Evolutionary conservation across 2,797 vertebrate genomes (phyloP).

Genomic region (Pachyuromys duprasi): DNA sequence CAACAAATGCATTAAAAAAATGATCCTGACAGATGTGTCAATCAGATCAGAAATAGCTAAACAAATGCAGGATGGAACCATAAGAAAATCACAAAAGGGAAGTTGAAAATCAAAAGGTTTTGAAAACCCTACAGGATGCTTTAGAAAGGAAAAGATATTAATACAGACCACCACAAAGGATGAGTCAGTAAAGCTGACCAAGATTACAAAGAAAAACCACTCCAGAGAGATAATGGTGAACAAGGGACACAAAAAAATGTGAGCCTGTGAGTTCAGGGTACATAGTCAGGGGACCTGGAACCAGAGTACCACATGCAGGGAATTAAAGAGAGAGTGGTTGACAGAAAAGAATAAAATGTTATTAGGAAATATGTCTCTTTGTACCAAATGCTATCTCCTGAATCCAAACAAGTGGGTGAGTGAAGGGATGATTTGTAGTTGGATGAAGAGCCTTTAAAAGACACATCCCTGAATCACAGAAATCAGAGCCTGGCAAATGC

Average conservation of each 20-base stretch:
- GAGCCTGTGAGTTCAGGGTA: constrained; percentile 1
- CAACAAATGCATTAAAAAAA: constrained; percentile 57
- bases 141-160: constrained; percentile 71
- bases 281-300: constrained; percentile 39
- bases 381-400: constrained; percentile 76
- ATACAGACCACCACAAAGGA: constrained; percentile 67
- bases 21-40: constrained; percentile 69
- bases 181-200: constrained; percentile 39
- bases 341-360: constrained; percentile 75
- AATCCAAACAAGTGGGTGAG: constrained; percentile 77
- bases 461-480: constrained; percentile 67
- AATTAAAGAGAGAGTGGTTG: constrained; percentile 77
- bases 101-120: constrained; percentile 77
- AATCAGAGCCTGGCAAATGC: constrained; percentile 67
- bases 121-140: constrained; percentile 74
- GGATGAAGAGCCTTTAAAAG: constrained; percentile 77
- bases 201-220: constrained; percentile 75
- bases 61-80: constrained; percentile 71
- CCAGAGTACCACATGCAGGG: constrained; percentile 72
- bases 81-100: constrained; percentile 72
- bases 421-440: constrained; percentile 71
- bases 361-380: constrained; percentile 77
- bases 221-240: constrained; percentile 63
- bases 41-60: constrained; percentile 73
- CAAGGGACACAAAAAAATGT: constrained; percentile 64